A percentile compares a stretch with the other conserved stretches of the same genome.
These are phyloP conservation scores for Centruroides sculpturatus DNA, from an alignment of 1,140 invertebrate species.

Conservation along the genomic window DNA sequence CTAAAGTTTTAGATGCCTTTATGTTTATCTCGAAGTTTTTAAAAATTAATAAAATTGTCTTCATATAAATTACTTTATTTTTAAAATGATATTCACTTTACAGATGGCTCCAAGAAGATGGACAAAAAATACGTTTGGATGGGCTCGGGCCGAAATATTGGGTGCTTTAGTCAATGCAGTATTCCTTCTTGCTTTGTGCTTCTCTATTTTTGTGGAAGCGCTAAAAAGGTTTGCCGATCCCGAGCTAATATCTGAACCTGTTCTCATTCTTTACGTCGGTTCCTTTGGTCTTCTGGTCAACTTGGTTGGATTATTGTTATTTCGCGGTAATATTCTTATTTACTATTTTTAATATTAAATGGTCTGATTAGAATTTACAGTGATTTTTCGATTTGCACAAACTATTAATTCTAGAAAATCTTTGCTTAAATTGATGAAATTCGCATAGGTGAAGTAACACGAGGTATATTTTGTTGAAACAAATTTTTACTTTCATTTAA, in stretches of 20 bases:
- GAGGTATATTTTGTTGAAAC: no score
- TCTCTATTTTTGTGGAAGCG: constrained; percentile 40
- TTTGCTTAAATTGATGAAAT: not conserved
- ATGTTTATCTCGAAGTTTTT: no score
- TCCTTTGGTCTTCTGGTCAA: constrained; percentile 35
- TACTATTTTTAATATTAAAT: not conserved
- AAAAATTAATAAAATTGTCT: no score
- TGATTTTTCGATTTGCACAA: not conserved
- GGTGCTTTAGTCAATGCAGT: constrained; percentile 42
- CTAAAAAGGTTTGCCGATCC: constrained; percentile 26
- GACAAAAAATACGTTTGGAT: constrained; percentile 39
- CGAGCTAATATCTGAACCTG: constrained; percentile 42
- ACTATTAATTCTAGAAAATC: not conserved
- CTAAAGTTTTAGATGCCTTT: no score
- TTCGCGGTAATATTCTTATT: constrained; percentile 24
- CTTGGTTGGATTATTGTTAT: constrained; percentile 36
- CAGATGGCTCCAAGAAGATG: constrained; percentile 25
- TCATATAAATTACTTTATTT: no score
- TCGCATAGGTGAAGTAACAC: not conserved
- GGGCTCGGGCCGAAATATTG: constrained; percentile 41
- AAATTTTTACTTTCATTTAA: no score
- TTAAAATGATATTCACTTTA: not conserved
- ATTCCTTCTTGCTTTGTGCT: constrained; percentile 39
- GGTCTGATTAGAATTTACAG: not conserved
- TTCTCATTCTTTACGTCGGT: constrained; percentile 36